Evolutionary conservation across 2,888 invertebrate species (phyloP), one percentile per base, ranked within the genome.

Genomic region (Poecilus cupreus): DNA sequence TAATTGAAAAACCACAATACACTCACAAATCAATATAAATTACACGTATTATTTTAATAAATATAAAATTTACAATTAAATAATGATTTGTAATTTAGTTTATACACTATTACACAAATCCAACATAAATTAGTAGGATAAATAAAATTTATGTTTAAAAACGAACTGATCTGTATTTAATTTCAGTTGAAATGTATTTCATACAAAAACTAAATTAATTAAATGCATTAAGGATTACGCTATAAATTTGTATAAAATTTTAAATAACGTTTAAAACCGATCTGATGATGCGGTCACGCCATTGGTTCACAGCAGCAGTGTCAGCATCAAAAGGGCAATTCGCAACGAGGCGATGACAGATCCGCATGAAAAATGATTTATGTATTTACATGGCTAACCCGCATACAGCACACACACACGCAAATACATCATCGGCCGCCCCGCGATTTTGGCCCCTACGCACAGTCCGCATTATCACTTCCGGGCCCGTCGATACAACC

Each of bases 291-390:
- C 26, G 43, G 43, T 43, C 13, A 13, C n/a, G 43, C 43, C 43
- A 43, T 13, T 43, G 43, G 13, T 43, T 43, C 13, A 13, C 43
- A 43, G 13, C 26, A 18, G 60, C 13, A 13, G 43, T 22, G 54
- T 39, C 37, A 11, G 46, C 49, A 76, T 77, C 24, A 79, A 79
- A 79, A 79, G 70, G 13, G 79, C 79, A 68, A 78, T 68, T 46
- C 49, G 76, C 37, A 16, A 49, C 51, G 79, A 72, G 72, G 72
- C 60, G 74, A 57, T 74, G 80, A 80, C 80, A 80, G 43, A 43
- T 80, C 18, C 20, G 39, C 20, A 57, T 80, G 80, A 80, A 80
- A 80, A 80, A 72, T 80, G 74, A 80, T 80, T 72, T 80, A 80
- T 80, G 32, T 80, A 80, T 74, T 80, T 80, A 80, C 80, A 80